Base-by-base conservation (phyloP, 2,797 vertebrate species). In the Sorex maritimensis region DNA sequence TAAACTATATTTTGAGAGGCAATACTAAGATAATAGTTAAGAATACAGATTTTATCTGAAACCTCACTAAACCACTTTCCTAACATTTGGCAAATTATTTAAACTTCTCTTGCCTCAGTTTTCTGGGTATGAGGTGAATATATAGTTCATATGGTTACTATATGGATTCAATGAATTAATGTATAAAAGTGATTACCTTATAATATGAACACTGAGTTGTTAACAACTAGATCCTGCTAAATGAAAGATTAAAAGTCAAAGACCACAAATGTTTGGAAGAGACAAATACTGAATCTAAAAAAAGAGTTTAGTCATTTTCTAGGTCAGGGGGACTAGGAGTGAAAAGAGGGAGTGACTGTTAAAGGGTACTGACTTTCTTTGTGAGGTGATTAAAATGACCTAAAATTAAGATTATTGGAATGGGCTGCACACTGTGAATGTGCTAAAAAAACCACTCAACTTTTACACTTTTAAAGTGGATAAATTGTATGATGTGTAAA, bases 31-130 rank as follows among this genome's bases (percentile, higher is more conserved):
- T 92, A 80, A 80, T 67, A 12, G 6, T 38, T 77, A 91, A 83
- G 44, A 93, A 84, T n/a, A 81, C 4, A 61, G 72, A 17, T 38
- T 81, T 79, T 30, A 73, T 71, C 46, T 90, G 65, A 94, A 79
- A 69, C 61, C n/a, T 82, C 7, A 30, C 67, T 78, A 34, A 86
- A 15, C n/a, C 28, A 69, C 55, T 61, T 26, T 67, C 30, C 63
- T 90, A 61, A 73, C 24, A 91, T 26, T 0, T 68, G 61, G 52
- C 44, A 86, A 79, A 41, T 86, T 74, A 82, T 52, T 86, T 73
- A 77, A 73, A 81, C 10, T 58, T 83, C n/a, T 86, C 19, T 30
- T 58, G 55, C 19, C 68, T 75, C 83, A 6, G 75, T 77, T 88
- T 86, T 44, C 30, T 81, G 55, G 52, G 74, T 72, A 83, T 0